A percentile compares a stretch with the other conserved stretches of the same genome.
These are phyloP conservation scores for Prorops nasuta DNA, from an alignment of 1,140 invertebrate species.

Conservation along the genomic window DNA sequence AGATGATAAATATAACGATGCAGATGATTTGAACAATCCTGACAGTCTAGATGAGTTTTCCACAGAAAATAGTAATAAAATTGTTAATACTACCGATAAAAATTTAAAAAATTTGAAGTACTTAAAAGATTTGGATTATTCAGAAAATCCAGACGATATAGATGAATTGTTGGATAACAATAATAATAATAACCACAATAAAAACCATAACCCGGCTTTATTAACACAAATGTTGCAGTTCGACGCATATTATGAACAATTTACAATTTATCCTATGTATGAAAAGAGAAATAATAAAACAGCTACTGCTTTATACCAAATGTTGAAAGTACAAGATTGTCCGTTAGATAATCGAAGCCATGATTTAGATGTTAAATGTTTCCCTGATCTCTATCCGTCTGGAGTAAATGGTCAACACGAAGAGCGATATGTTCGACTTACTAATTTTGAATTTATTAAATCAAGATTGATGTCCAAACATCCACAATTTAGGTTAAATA, in stretches of 20 bases:
- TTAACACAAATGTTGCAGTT: slow-evolving; percentile 21
- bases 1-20: too few species aligned
- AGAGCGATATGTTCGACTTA: slow-evolving; percentile 18
- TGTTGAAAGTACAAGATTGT: slow-evolving; percentile 30
- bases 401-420: slow-evolving; percentile 30
- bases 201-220: slow-evolving; percentile 9
- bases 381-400: slow-evolving; percentile 34
- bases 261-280: slow-evolving; percentile 33
- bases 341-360: slow-evolving; percentile 25
- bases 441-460: slow-evolving; percentile 32
- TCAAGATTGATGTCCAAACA: slow-evolving; percentile 26
- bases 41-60: background rate
- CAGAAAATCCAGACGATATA: too few species aligned
- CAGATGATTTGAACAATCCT: background rate
- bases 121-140: too few species aligned
- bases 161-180: background rate
- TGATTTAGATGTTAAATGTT: slow-evolving; percentile 34
- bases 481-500: slow-evolving; percentile 30
- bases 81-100: background rate
- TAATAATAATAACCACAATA: slow-evolving; percentile 4
- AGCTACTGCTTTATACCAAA: slow-evolving; percentile 33
- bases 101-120: too few species aligned
- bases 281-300: slow-evolving; percentile 29
- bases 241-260: slow-evolving; percentile 34
- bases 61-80: background rate